Conservation (phyloP, 2,888 invertebrate genomes). For the Synanthedon vespiformis region DNA sequence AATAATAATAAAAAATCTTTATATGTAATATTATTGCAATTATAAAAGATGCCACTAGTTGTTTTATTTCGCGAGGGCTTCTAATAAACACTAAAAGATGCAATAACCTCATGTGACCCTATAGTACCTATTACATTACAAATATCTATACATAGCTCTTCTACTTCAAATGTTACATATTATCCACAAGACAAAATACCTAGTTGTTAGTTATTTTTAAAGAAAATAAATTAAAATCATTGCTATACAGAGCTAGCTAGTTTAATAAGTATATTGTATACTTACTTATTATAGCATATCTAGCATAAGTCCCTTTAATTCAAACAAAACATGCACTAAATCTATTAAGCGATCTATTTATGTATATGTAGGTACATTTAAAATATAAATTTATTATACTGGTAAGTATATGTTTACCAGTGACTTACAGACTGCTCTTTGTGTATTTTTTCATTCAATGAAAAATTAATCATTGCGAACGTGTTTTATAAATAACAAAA, state of each 20-base stretch:
- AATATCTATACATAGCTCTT: neutral
- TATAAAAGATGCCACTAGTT: too few relatives aligned
- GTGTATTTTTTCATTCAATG: neutral
- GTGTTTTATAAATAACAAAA: neutral
- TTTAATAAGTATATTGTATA: neutral
- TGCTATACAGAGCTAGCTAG: neutral
- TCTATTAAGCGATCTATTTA: neutral
- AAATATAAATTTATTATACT: neutral
- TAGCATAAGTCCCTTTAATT: neutral
- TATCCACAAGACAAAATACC: neutral
- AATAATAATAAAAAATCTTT: too few relatives aligned
- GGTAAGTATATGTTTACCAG: neutral
- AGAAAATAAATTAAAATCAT: neutral
- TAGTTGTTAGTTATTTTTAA: neutral
- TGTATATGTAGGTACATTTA: neutral
- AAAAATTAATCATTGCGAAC: neutral
- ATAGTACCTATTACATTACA: neutral
- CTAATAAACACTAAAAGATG: too few relatives aligned
- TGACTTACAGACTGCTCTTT: neutral
- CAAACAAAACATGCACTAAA: neutral
- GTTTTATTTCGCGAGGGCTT: too few relatives aligned
- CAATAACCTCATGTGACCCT: too few relatives aligned
- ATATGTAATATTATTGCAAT: too few relatives aligned
- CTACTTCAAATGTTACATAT: neutral
- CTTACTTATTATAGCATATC: neutral